These are phyloP conservation scores for Parapristionchus giblindavisi DNA, from an alignment of 2,888 invertebrate species.

Conservation along the genomic window DNA sequence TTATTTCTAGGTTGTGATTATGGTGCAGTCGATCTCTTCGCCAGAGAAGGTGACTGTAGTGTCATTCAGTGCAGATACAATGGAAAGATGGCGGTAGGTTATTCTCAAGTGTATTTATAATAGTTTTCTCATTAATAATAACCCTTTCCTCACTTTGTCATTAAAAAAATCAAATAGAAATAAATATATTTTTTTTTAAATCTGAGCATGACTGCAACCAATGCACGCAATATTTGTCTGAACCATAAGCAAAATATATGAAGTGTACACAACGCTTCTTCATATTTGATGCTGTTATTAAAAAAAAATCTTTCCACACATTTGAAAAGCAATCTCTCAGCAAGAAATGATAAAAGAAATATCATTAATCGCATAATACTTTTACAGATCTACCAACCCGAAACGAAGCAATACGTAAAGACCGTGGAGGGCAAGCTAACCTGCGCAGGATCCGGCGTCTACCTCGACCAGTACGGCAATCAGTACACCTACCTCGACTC, in stretches of 20 bases:
- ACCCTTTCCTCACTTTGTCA: neutral
- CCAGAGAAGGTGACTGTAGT: slow-evolving; percentile 9
- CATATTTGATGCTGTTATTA: neutral
- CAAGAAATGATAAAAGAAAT: neutral
- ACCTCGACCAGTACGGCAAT: neutral
- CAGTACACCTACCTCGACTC: slow-evolving; percentile 1
- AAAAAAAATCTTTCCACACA: neutral
- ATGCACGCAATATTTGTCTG: neutral
- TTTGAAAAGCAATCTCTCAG: neutral
- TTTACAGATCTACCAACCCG: slow-evolving; percentile 10
- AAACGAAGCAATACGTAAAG: neutral
- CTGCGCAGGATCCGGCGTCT: slow-evolving; percentile 2
- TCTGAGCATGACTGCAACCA: neutral
- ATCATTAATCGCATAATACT: no score
- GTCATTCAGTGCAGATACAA: slow-evolving; percentile 20
- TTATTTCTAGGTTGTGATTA: slow-evolving; percentile 13
- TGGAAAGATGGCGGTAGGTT: slow-evolving; percentile 19
- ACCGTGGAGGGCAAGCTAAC: neutral
- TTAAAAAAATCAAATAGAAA: neutral
- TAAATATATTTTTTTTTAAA: neutral
- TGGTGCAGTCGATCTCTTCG: slow-evolving; percentile 2
- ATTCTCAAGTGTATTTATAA: no score
- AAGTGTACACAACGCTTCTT: neutral
- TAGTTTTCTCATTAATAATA: neutral
- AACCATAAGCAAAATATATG: neutral